Evolutionary conservation across 1,140 invertebrate species (phyloP), one percentile per base, ranked within the genome.

Genomic region (Hyposmocoma kahamanoa): DNA sequence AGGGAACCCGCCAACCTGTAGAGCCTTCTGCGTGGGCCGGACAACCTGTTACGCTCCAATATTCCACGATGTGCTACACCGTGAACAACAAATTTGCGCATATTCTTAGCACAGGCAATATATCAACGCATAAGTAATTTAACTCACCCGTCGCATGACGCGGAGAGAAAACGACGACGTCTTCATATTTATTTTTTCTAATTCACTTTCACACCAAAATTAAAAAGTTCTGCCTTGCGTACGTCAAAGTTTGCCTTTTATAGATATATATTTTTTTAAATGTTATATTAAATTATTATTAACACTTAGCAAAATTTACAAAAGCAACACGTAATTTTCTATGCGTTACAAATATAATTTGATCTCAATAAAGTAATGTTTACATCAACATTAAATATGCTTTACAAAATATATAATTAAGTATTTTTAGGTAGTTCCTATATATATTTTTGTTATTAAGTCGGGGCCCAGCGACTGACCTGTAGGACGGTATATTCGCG

Each of bases 161-260:
- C 92, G 90, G 15, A 92, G 88, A 11, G 92, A 93, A 68, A 92
- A 93, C 57, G 92, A 92, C 18, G 92, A 92, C n/a, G 92, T 92
- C 89, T 92, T 93, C 92, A 92, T 92, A 39, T 78, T 82, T 79
- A 80, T 78, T 72, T 73, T 78, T 68, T 47, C 58, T 51, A 43
- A 51, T 50, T 32, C 61, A 34, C 51, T 24, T 51, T 15, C 43
- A 51, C 50, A 52, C 62, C 22, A 22, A 24, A 67, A 64, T 49
- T 50, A 52, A 52, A 56, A 62, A n/a, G 19, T 8, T 38, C 18
- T 5, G 19, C 11, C 19, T 13, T 20, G 38, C 18, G 15, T 3
- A 36, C 8, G 1, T 2, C 8, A 36, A 17, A 6, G 32, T 17
- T 36, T 6, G n/a, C 15, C 18, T 36, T 2, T 36, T 36, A 4